Evolutionary conservation across 64 coral and sea anemone genomes (phyloP).

Genomic region (Dendrophyllia cribrosa): DNA sequence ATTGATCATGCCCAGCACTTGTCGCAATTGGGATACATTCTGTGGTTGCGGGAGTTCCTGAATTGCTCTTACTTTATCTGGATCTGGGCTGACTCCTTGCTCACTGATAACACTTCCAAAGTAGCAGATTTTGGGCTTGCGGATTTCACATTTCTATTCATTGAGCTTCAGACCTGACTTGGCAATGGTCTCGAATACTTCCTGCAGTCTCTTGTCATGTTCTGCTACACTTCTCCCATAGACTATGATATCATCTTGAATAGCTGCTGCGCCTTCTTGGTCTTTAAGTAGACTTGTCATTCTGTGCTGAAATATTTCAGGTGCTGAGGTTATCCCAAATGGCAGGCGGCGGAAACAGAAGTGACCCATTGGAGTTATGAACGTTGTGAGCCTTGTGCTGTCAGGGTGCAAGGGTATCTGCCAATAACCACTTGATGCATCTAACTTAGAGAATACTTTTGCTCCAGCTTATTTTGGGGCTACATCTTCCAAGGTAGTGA

Average conservation of each 20-base stretch:
- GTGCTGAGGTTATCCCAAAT: not conserved
- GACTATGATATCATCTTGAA: constrained; percentile 49
- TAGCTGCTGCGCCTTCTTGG: not conserved
- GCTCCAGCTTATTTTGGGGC: too few relatives aligned
- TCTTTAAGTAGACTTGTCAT: constrained; percentile 6
- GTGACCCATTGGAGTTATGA: too few relatives aligned
- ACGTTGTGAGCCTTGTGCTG: not conserved
- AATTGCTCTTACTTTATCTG: constrained; percentile 11
- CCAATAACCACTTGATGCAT: constrained; percentile 70
- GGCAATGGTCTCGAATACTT: not conserved
- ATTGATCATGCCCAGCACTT: constrained; percentile 45
- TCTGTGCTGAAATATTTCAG: not conserved
- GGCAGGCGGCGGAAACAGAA: not conserved
- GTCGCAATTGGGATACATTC: constrained; percentile 18
- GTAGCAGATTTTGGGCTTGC: constrained; percentile 7
- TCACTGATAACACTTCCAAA: constrained; percentile 10
- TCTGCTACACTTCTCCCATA: constrained; percentile 1
- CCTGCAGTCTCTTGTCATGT: not conserved
- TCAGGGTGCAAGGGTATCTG: constrained; percentile 50
- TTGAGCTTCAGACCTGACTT: constrained; percentile 33
- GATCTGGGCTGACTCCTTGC: constrained; percentile 12
- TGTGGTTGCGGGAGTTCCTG: constrained; percentile 15
- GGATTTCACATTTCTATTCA: constrained; percentile 39
- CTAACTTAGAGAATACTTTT: constrained; percentile 48
- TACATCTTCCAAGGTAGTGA: too few relatives aligned